phyloP scores from a whole-genome alignment of 30 jellyfish, hydroid and myxozoan genomes.

The Turritopsis rubra region DNA sequence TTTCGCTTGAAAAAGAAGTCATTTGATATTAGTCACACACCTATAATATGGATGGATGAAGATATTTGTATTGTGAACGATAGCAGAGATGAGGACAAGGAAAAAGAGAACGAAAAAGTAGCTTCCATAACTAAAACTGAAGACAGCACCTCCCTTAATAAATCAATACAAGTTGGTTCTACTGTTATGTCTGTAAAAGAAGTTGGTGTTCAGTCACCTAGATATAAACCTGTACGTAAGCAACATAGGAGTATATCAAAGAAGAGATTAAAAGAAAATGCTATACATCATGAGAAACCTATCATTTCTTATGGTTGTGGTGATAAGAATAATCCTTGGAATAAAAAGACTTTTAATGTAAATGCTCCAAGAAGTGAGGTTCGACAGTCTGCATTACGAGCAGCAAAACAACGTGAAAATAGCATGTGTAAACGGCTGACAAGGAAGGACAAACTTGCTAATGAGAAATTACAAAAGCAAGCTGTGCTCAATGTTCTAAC shows the following conservation, averaged over 20 bases:
- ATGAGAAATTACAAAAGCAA: slow-evolving; percentile 21
- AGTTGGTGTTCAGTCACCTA: slow-evolving; percentile 13
- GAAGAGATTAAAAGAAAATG: background rate
- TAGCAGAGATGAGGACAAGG: background rate
- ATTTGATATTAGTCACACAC: slow-evolving; percentile 28
- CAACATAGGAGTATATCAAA: background rate
- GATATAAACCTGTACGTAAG: background rate
- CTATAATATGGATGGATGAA: slow-evolving; percentile 28
- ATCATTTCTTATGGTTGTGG: slow-evolving; percentile 25
- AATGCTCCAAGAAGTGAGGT: slow-evolving; percentile 20
- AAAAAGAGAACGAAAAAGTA: background rate
- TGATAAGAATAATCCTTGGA: slow-evolving; percentile 13
- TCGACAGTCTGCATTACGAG: slow-evolving; percentile 18
- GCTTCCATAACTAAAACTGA: slow-evolving; percentile 1
- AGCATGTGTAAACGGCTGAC: background rate
- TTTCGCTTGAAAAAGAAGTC: slow-evolving; percentile 13
- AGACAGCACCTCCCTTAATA: background rate
- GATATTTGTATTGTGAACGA: background rate
- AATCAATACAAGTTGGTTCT: background rate
- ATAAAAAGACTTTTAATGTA: slow-evolving; percentile 23
- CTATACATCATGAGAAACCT: slow-evolving; percentile 20
- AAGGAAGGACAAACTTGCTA: slow-evolving; percentile 8
- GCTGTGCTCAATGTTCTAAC: slow-evolving; percentile 19
- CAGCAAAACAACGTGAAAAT: slow-evolving; percentile 20
- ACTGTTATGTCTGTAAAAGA: background rate